Conservation (phyloP, 1,140 invertebrate genomes). For the Drosophila pachea region DNA sequence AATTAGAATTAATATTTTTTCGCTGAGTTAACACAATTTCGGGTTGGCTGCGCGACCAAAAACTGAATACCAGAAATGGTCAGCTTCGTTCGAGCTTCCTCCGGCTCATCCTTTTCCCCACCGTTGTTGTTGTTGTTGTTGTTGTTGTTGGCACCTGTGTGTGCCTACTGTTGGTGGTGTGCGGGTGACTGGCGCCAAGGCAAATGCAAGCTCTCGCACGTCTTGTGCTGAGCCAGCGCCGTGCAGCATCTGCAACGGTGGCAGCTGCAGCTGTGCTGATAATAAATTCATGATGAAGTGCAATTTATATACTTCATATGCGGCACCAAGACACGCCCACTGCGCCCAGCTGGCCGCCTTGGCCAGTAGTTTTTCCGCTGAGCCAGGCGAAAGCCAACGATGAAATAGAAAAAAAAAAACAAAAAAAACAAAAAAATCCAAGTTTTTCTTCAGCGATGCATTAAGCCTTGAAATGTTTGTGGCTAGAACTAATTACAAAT, state of each 20-base stretch:
- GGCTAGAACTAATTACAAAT: conserved; percentile 68
- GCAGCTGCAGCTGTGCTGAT: conserved; percentile 72
- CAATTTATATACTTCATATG: conserved; percentile 77
- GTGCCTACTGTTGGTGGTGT: conserved; percentile 27
- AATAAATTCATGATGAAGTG: conserved; percentile 77
- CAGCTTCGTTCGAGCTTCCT: conserved; percentile 51
- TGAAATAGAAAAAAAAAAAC: neutral
- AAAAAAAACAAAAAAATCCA: conserved; percentile 26
- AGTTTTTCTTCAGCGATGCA: conserved; percentile 49
- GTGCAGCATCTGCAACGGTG: conserved; percentile 57
- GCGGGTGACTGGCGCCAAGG: conserved; percentile 23
- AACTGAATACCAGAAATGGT: conserved; percentile 38
- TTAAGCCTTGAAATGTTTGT: conserved; percentile 64
- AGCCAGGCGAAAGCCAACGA: conserved; percentile 40
- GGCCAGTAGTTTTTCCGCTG: conserved; percentile 44
- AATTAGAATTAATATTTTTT: conserved; percentile 76
- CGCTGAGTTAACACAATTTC: conserved; percentile 72
- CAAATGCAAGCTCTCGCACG: conserved; percentile 44
- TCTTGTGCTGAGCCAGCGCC: conserved; percentile 70
- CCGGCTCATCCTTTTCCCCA: too few relatives aligned
- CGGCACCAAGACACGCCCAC: conserved; percentile 19
- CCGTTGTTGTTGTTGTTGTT: conserved; percentile 18
- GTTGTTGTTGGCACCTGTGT: conserved; percentile 37
- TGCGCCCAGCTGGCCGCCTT: conserved; percentile 8
- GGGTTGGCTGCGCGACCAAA: conserved; percentile 67